Evolutionary conservation across 1,140 invertebrate genomes (phyloP).

Genomic region (Drosophila burlai): DNA sequence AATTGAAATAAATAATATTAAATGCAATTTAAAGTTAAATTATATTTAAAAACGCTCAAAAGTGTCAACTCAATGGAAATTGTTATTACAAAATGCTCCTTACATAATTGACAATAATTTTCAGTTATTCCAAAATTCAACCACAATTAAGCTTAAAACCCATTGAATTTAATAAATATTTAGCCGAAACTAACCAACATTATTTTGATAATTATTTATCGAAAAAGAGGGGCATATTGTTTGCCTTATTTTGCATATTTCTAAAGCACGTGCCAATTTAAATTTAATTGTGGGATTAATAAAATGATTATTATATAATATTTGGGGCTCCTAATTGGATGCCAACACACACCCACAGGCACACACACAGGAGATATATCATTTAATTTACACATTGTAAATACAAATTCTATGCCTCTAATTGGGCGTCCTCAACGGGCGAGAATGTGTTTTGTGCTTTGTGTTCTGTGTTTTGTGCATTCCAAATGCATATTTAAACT

Average conservation of each 20-base stretch:
- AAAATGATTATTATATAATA: slow-evolving; percentile 36
- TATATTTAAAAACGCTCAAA: background rate
- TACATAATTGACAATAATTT: background rate
- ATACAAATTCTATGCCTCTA: slow-evolving; percentile 51
- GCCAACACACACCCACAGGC: slow-evolving; percentile 2
- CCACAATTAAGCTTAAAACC: slow-evolving; percentile 6
- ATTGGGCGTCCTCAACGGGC: slow-evolving; percentile 31
- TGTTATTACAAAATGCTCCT: background rate
- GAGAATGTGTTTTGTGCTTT: background rate
- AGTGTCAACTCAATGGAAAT: background rate
- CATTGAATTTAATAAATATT: slow-evolving; percentile 13
- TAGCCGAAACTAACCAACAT: background rate
- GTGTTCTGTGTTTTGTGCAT: slow-evolving; percentile 23
- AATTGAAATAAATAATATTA: background rate
- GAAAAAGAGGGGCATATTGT: slow-evolving; percentile 1
- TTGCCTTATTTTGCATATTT: slow-evolving; percentile 3
- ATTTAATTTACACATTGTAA: slow-evolving; percentile 64
- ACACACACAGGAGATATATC: slow-evolving; percentile 23
- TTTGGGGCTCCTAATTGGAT: slow-evolving; percentile 44
- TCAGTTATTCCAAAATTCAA: background rate
- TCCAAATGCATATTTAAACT: slow-evolving; percentile 61
- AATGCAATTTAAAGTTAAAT: background rate
- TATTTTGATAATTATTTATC: slow-evolving; percentile 13
- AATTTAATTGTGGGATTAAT: slow-evolving; percentile 37
- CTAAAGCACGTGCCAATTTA: slow-evolving; percentile 12